These are phyloP conservation scores for Drosophila paramelanica DNA, from an alignment of 2,888 invertebrate species.

Conservation along the genomic window DNA sequence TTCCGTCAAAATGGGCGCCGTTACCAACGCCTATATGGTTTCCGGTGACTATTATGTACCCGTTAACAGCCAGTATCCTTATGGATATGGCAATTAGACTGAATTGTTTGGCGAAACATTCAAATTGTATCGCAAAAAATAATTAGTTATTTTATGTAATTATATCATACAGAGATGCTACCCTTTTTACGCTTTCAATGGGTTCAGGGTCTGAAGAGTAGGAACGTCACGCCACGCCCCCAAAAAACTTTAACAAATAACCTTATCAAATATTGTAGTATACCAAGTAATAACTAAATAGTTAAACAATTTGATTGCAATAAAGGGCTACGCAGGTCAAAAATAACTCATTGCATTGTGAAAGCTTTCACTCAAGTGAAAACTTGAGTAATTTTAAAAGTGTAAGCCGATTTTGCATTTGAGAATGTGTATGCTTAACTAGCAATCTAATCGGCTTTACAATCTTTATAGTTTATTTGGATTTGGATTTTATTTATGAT, in stretches of 20 bases:
- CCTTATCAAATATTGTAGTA: too few species aligned
- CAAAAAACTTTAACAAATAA: too few species aligned
- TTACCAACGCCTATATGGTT: constrained; percentile 71
- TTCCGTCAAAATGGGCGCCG: constrained; percentile 75
- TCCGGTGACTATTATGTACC: constrained; percentile 81
- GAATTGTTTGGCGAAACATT: constrained; percentile 16
- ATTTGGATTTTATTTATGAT: constrained; percentile 31
- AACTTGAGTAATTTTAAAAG: background rate
- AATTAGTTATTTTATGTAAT: background rate
- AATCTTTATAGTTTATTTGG: constrained; percentile 1
- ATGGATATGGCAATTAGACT: constrained; percentile 65
- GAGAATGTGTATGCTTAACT: background rate
- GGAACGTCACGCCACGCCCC: too few species aligned
- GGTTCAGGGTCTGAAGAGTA: too few species aligned
- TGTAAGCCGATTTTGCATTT: background rate
- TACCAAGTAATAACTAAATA: too few species aligned
- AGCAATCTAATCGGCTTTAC: constrained; percentile 33
- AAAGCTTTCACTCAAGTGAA: constrained; percentile 27
- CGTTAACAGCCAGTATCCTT: constrained; percentile 71
- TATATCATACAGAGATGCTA: too few species aligned
- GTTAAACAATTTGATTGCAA: too few species aligned
- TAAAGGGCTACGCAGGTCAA: too few species aligned
- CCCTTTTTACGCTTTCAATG: too few species aligned
- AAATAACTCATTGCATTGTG: background rate
- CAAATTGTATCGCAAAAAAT: constrained; percentile 17